phyloP scores from a whole-genome alignment of 2,888 invertebrate species.

The Machimus rusticus region DNA sequence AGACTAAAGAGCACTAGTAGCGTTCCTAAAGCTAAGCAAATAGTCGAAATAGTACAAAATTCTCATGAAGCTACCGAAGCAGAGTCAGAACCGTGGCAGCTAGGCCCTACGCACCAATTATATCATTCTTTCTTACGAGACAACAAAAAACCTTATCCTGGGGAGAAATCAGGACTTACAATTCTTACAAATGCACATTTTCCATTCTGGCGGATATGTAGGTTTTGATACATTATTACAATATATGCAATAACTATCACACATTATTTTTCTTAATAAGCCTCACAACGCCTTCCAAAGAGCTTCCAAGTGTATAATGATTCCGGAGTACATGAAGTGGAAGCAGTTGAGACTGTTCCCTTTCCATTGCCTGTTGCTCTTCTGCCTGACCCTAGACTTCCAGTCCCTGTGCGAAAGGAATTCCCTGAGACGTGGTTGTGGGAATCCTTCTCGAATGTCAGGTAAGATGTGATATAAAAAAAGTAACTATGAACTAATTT shows the following conservation, averaged over 20 bases:
- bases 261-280: background rate
- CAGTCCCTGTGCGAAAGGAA: constrained; percentile 64
- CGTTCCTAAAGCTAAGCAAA: background rate
- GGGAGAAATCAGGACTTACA: constrained; percentile 46
- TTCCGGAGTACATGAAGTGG: too few relatives aligned
- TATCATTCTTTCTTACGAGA: background rate
- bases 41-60: background rate
- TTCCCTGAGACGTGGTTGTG: constrained; percentile 78
- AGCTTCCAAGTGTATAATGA: too few relatives aligned
- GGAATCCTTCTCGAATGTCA: constrained; percentile 60
- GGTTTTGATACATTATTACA: background rate
- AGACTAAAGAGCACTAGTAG: background rate
- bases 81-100: background rate
- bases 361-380: too few relatives aligned
- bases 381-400: too few relatives aligned
- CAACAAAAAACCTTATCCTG: constrained; percentile 64
- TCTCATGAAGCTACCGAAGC: background rate
- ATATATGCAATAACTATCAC: background rate
- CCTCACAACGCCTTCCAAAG: too few relatives aligned
- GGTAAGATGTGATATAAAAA: background rate
- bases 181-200: constrained; percentile 56
- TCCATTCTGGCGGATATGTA: background rate
- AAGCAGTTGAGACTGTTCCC: too few relatives aligned
- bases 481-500: background rate
- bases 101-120: background rate